phyloP scores from a whole-genome alignment of 2,797 vertebrate species.

The Erpetoichthys calabaricus region DNA sequence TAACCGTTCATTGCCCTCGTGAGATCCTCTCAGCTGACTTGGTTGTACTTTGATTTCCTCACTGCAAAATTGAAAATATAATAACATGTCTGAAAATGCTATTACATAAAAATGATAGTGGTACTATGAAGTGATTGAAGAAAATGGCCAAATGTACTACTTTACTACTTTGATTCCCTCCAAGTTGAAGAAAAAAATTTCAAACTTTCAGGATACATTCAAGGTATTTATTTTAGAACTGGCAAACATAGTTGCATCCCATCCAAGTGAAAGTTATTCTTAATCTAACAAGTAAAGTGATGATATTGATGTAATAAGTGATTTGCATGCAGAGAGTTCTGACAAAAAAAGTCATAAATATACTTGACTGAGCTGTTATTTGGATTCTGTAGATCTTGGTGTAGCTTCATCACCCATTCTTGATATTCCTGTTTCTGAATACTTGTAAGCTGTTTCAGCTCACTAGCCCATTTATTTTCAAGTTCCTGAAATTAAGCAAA shows the following conservation, averaged over 20 bases:
- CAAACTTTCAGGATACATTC: background rate
- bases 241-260: background rate
- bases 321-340: constrained; percentile 7
- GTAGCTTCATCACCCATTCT: constrained; percentile 92
- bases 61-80: constrained; percentile 36
- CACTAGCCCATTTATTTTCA: constrained; percentile 89
- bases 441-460: constrained; percentile 77
- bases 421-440: constrained; percentile 97
- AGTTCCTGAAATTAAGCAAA: constrained; percentile 48
- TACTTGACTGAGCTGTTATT: constrained; percentile 83
- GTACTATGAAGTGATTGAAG: no score
- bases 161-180: no score
- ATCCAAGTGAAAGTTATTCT: constrained; percentile 1
- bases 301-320: constrained; percentile 7
- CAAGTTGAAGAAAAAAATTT: background rate
- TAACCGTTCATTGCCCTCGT: constrained; percentile 58
- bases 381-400: constrained; percentile 85
- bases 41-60: constrained; percentile 91
- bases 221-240: no score
- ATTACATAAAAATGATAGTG: no score
- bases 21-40: constrained; percentile 64
- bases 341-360: background rate
- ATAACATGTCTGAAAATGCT: no score
- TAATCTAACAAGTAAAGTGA: constrained; percentile 3
- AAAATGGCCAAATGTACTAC: no score